phyloP scores from a whole-genome alignment of 2,888 invertebrate genomes.

The Zeuzera pyrina region DNA sequence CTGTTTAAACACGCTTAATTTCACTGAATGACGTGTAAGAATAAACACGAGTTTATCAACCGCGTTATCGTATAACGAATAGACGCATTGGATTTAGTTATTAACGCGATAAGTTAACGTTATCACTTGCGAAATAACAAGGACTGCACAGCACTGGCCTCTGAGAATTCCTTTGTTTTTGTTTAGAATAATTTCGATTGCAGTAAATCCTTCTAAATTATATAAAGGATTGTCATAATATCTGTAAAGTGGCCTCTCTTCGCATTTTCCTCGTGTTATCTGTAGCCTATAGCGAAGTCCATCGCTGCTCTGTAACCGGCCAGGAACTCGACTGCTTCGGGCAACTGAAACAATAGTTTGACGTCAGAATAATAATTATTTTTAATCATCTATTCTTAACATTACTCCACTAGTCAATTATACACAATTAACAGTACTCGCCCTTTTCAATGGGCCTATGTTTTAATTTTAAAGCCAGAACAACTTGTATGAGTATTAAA shows the following conservation, averaged over 20 bases:
- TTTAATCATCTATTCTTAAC: too few relatives aligned
- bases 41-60: conserved; percentile 20
- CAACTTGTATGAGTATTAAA: too few relatives aligned
- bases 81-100: conserved; percentile 33
- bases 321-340: conserved; percentile 52
- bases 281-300: conserved; percentile 29
- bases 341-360: conserved; percentile 56
- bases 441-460: too few relatives aligned
- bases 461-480: too few relatives aligned
- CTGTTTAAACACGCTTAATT: conserved; percentile 24
- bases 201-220: neutral
- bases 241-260: conserved; percentile 23
- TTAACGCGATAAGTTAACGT: conserved; percentile 28
- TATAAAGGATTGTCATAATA: conserved; percentile 47
- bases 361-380: conserved; percentile 28
- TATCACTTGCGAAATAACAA: conserved; percentile 22
- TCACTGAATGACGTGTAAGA: conserved; percentile 21
- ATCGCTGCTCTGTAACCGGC: conserved; percentile 59
- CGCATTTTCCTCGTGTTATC: conserved; percentile 3
- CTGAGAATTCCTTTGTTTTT: conserved; percentile 24
- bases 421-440: too few relatives aligned
- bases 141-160: conserved; percentile 39
- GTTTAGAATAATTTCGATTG: neutral
- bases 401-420: too few relatives aligned
- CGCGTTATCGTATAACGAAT: conserved; percentile 47